Evolutionary conservation across 1,140 invertebrate species (phyloP).

Genomic region (Drosophila bipectinata): DNA sequence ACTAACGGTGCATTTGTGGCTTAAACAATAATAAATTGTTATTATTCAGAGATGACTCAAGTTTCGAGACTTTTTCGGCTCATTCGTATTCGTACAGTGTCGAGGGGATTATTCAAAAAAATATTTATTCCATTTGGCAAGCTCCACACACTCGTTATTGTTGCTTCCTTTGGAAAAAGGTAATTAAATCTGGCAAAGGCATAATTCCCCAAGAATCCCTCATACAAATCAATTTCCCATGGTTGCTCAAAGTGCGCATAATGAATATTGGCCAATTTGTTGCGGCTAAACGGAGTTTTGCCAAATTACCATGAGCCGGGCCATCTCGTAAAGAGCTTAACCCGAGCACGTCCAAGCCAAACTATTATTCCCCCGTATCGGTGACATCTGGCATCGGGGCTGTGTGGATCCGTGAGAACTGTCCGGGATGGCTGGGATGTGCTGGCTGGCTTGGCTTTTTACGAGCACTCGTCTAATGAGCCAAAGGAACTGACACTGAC

Average conservation of each 20-base stretch:
- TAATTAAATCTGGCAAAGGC: neutral
- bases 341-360: slow-evolving; percentile 24
- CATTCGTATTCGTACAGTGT: neutral
- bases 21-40: slow-evolving; percentile 25
- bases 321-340: slow-evolving; percentile 5
- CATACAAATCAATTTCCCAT: neutral
- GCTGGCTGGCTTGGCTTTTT: slow-evolving; percentile 20
- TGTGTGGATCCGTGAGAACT: slow-evolving; percentile 35
- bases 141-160: neutral
- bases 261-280: slow-evolving; percentile 3
- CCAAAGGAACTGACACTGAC: slow-evolving; percentile 65
- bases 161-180: neutral
- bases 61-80: slow-evolving; percentile 4
- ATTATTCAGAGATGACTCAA: slow-evolving; percentile 25
- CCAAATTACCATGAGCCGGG: neutral
- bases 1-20: slow-evolving; percentile 43
- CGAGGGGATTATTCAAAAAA: neutral
- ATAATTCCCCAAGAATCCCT: too few relatives aligned
- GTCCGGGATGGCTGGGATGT: slow-evolving; percentile 2
- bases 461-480: slow-evolving; percentile 55
- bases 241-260: neutral
- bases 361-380: slow-evolving; percentile 43
- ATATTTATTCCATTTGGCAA: neutral
- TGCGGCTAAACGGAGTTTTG: neutral
- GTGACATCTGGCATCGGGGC: slow-evolving; percentile 28